Conservation (phyloP, 1,140 invertebrate species). For the Pissodes strobi region DNA sequence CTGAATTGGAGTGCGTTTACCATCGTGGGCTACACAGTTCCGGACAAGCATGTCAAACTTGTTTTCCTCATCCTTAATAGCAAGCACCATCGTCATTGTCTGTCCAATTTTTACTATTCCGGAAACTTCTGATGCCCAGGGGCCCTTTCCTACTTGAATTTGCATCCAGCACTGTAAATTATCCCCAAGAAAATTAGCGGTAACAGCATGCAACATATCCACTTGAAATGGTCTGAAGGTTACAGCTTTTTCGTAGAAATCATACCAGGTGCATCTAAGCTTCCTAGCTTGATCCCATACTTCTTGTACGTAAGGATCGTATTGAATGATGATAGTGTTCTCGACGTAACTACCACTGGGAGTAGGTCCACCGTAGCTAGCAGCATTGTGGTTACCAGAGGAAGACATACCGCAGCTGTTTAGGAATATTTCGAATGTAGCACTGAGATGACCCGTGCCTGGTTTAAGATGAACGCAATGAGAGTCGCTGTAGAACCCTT, state of each 20-base stretch:
- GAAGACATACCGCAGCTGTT: constrained; percentile 91
- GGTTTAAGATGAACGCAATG: constrained; percentile 91
- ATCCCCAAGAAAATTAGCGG: constrained; percentile 92
- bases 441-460: constrained; percentile 84
- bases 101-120: constrained; percentile 95
- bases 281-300: constrained; percentile 86
- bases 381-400: constrained; percentile 82
- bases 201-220: constrained; percentile 91
- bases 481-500: constrained; percentile 87
- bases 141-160: constrained; percentile 92
- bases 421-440: constrained; percentile 89
- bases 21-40: constrained; percentile 93
- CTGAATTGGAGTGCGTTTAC: constrained; percentile 89
- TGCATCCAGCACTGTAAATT: constrained; percentile 97
- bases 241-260: constrained; percentile 93
- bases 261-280: constrained; percentile 90
- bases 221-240: constrained; percentile 93
- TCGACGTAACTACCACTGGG: constrained; percentile 91
- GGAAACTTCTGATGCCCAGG: constrained; percentile 92
- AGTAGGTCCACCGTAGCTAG: constrained; percentile 74
- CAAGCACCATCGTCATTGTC: constrained; percentile 94
- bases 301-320: constrained; percentile 93
- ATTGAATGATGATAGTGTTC: constrained; percentile 94
- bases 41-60: constrained; percentile 94
- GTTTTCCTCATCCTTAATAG: constrained; percentile 93